phyloP scores from a whole-genome alignment of 2,888 invertebrate genomes.

The Spisula subtruncata region DNA sequence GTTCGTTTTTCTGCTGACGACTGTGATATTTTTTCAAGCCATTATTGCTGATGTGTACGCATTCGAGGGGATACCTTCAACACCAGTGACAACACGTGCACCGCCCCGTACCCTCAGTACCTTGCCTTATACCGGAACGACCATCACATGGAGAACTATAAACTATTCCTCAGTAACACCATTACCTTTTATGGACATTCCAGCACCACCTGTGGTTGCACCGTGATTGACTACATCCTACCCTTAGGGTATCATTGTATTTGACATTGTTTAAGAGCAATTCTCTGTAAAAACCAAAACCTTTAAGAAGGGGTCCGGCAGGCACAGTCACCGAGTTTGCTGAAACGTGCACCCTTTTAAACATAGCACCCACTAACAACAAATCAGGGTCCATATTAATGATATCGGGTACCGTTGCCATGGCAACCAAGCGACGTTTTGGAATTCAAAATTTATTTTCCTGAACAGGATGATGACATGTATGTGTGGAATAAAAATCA shows the following conservation, averaged over 20 bases:
- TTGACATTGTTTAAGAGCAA: too few relatives aligned
- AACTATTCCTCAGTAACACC: conserved; percentile 62
- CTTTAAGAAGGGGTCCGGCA: too few relatives aligned
- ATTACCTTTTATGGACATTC: neutral
- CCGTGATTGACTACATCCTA: neutral
- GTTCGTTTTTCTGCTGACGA: conserved; percentile 83
- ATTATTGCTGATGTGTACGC: conserved; percentile 84
- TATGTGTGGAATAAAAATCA: too few relatives aligned
- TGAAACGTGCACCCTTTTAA: too few relatives aligned
- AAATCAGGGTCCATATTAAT: too few relatives aligned
- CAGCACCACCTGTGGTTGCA: neutral
- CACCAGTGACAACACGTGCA: conserved; percentile 50
- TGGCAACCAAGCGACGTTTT: too few relatives aligned
- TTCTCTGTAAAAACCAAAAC: too few relatives aligned
- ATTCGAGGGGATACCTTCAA: conserved; percentile 72
- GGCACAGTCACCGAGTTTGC: too few relatives aligned
- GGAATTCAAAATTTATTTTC: too few relatives aligned
- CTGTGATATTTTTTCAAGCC: conserved; percentile 84
- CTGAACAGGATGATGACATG: too few relatives aligned
- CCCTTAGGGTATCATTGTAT: neutral
- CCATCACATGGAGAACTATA: conserved; percentile 67
- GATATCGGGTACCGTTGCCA: too few relatives aligned
- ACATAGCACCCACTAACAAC: too few relatives aligned
- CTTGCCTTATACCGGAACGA: conserved; percentile 51
- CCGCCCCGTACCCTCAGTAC: conserved; percentile 46